Evolutionary conservation across 1,140 invertebrate species (phyloP), one percentile per base, ranked within the genome.

Genomic region (Ctenoplectra terminalis): DNA sequence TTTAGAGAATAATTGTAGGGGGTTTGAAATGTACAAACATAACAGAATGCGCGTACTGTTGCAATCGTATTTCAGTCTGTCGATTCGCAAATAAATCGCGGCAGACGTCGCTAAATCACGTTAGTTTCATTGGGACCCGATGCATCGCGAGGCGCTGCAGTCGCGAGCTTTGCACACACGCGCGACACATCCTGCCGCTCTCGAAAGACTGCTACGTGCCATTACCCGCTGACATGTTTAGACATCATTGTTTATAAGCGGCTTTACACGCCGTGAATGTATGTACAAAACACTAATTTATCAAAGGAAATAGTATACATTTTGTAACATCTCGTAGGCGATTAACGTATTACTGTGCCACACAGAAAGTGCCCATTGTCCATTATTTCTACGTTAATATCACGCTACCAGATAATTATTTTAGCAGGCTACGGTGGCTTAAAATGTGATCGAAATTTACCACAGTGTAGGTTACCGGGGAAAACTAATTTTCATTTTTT

Each of bases 11-110:
- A n/a, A n/a, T n/a, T n/a, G n/a, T n/a, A n/a, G n/a, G n/a, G n/a
- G n/a, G n/a, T n/a, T n/a, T n/a, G n/a, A n/a, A n/a, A n/a, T n/a
- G n/a, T n/a, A n/a, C n/a, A n/a, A n/a, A n/a, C n/a, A n/a, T n/a
- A n/a, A n/a, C n/a, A n/a, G n/a, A n/a, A n/a, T n/a, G n/a, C n/a
- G n/a, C n/a, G n/a, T n/a, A n/a, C n/a, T n/a, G n/a, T n/a, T n/a
- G n/a, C n/a, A n/a, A n/a, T 29, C 40, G 69, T n/a, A n/a, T 29
- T 43, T n/a, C 52, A 9, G 6, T 13, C 52, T 56, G 52, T 71
- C 61, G 60, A 67, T 76, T 76, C 29, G 48, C 50, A 67, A 76
- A 76, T 67, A 76, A 76, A 76, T 76, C 60, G 37, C 61, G 61
- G n/a, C 26, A 67, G 74, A 66, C 48, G 74, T 66, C 74, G 61